Percentiles rank a stretch among this genome's conserved stretches.
Evolutionary conservation across 2,888 invertebrate genomes (phyloP).

Genomic region (Timema cristinae): DNA sequence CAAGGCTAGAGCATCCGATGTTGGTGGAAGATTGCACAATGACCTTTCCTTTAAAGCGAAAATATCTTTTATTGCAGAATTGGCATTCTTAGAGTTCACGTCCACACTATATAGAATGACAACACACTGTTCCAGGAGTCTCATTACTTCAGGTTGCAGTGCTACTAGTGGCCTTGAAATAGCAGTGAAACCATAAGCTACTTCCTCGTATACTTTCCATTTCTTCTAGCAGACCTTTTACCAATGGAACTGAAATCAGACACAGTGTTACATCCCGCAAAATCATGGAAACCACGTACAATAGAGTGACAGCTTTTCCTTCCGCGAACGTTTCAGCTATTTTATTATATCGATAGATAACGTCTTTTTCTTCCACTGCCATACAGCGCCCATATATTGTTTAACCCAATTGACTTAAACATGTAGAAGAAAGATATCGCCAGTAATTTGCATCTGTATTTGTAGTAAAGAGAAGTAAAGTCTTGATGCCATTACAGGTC

Average conservation of each 20-base stretch:
- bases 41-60: too few relatives aligned
- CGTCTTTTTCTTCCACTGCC: not conserved
- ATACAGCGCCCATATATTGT: not conserved
- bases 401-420: not conserved
- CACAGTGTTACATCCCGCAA: not conserved
- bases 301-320: not conserved
- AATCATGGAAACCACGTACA: not conserved
- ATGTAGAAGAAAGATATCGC: not conserved
- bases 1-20: constrained; percentile 3
- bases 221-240: not conserved
- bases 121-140: not conserved
- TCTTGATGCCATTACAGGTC: not conserved
- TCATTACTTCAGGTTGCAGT: constrained; percentile 1
- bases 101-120: not conserved
- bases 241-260: not conserved
- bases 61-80: too few relatives aligned
- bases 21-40: not conserved
- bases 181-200: not conserved
- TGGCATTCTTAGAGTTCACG: not conserved
- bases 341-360: too few relatives aligned
- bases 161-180: not conserved
- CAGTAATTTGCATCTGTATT: not conserved
- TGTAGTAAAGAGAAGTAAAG: not conserved
- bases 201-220: not conserved
- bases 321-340: not conserved